phyloP scores from a whole-genome alignment of 2,797 vertebrate species.

The Anableps anableps region DNA sequence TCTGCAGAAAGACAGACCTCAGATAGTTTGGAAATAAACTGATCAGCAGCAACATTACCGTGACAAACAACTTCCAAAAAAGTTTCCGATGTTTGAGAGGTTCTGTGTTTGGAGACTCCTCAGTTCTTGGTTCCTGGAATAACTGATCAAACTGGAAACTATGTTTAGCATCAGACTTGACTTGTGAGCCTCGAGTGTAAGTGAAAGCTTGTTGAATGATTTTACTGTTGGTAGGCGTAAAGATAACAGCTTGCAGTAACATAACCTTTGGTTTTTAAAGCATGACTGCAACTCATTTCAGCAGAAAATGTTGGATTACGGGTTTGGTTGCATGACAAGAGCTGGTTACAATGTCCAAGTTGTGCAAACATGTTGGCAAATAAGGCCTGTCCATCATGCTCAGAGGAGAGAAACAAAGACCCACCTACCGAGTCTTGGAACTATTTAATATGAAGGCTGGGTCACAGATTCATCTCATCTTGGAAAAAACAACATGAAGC shows the following conservation, averaged over 20 bases:
- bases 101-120: too few relatives aligned
- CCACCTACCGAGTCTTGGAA: background rate
- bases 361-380: background rate
- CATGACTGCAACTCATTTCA: background rate
- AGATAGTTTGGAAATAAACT: background rate
- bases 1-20: too few relatives aligned
- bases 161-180: background rate
- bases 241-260: background rate
- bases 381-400: background rate
- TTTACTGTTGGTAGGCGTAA: background rate
- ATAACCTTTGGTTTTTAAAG: background rate
- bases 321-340: background rate
- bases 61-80: background rate
- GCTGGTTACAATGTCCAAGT: background rate
- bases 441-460: fast-evolving
- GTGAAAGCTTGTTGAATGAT: background rate
- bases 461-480: background rate
- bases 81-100: too few relatives aligned
- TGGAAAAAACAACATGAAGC: background rate
- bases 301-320: background rate
- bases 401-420: background rate
- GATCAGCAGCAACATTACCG: background rate
- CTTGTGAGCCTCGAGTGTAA: background rate
- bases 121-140: background rate
- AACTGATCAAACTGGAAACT: background rate